Percentiles rank a stretch among this genome's conserved stretches.
Conservation (phyloP, 2,888 invertebrate species). For the Lasius fuliginosus region DNA sequence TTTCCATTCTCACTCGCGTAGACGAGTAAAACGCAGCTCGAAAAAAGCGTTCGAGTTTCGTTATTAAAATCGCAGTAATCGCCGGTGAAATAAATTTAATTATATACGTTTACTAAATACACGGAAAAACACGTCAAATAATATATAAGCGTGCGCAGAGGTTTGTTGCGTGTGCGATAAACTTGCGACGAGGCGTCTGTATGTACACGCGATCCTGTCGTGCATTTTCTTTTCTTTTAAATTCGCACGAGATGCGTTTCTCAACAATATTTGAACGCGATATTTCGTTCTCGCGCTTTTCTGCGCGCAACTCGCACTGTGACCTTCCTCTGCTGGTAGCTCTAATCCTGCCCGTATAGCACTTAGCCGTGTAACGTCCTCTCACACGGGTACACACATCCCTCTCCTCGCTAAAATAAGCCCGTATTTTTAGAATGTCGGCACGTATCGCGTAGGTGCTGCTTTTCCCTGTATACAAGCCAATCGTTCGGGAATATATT, state of each 20-base stretch:
- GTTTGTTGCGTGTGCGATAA: not conserved
- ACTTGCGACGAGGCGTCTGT: not conserved
- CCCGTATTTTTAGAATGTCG: conserved; percentile 69
- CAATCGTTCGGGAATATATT: conserved; percentile 61
- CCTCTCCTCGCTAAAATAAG: conserved; percentile 64
- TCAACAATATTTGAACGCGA: not conserved
- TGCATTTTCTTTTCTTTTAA: not conserved
- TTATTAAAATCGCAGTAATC: not conserved
- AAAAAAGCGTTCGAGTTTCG: not conserved
- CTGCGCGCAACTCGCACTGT: not conserved
- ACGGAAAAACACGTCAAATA: not conserved
- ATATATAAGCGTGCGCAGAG: not conserved
- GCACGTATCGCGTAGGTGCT: conserved; percentile 66
- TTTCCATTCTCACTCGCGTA: not conserved
- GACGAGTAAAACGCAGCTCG: not conserved
- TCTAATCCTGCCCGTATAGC: conserved; percentile 25
- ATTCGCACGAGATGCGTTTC: not conserved
- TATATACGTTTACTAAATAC: not conserved
- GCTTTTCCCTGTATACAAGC: conserved; percentile 57
- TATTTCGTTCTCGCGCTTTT: not conserved
- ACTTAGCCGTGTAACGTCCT: conserved; percentile 38
- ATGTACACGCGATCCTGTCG: not conserved
- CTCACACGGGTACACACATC: conserved; percentile 56
- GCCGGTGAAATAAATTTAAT: not conserved
- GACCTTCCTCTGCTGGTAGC: conserved; percentile 43